A percentile compares a stretch with the other conserved stretches of the same genome.
Conservation (phyloP, 2,113 vertebrate genomes). For the Sialia sialis region DNA sequence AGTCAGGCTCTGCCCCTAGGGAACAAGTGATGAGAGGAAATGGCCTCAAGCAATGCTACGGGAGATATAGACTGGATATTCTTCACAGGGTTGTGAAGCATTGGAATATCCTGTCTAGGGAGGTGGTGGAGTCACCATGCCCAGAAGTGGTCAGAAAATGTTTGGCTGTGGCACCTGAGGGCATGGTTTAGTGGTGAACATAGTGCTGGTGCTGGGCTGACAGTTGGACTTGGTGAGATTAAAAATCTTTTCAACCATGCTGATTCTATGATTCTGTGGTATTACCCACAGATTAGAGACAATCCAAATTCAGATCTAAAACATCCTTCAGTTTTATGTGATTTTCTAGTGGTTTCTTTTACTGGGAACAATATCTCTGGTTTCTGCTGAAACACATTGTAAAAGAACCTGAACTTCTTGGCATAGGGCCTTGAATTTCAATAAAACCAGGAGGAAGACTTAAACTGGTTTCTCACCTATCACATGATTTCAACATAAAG, state of each 20-base stretch:
- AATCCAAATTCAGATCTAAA: neutral
- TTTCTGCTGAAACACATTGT: neutral
- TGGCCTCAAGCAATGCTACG: neutral
- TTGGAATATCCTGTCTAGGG: neutral
- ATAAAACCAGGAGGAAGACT: neutral
- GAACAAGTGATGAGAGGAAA: neutral
- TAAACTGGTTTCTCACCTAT: neutral
- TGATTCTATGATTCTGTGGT: neutral
- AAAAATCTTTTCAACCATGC: neutral
- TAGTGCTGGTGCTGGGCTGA: neutral
- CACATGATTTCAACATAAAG: neutral
- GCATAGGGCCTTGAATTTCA: neutral
- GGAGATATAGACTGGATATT: neutral
- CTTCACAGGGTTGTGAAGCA: neutral
- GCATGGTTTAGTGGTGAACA: neutral
- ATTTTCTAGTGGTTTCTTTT: neutral
- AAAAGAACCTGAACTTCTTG: neutral
- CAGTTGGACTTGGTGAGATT: neutral
- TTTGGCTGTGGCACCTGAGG: neutral
- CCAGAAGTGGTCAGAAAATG: neutral
- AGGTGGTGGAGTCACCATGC: neutral
- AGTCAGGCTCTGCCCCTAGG: fast-evolving
- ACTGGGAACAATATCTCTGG: neutral
- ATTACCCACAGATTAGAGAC: neutral
- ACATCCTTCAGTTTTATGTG: neutral